Percentiles rank a stretch among this genome's conserved stretches.
Conservation (phyloP, 2,113 vertebrate genomes). For the Apodemus speciosus region DNA sequence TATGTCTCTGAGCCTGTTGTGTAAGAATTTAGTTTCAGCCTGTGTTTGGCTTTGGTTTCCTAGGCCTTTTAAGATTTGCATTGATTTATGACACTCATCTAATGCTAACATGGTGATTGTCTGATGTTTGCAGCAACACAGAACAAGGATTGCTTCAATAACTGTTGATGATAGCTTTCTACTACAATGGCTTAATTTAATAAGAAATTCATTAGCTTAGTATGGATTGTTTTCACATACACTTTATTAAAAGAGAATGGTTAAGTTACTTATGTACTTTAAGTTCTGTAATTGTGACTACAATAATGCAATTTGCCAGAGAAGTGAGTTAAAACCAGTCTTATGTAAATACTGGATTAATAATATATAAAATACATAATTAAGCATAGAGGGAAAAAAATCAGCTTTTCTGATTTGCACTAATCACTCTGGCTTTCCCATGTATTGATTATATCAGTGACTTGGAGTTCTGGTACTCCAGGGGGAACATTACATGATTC, state of each 20-base stretch:
- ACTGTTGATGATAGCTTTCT: constrained; percentile 49
- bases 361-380: constrained; percentile 55
- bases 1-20: constrained; percentile 53
- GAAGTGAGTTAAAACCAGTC: constrained; percentile 58
- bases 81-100: constrained; percentile 63
- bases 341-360: constrained; percentile 54
- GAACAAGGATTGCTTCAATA: constrained; percentile 64
- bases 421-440: constrained; percentile 44
- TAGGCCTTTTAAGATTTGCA: constrained; percentile 50
- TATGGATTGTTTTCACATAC: constrained; percentile 62
- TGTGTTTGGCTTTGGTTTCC: constrained; percentile 53
- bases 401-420: constrained; percentile 50
- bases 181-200: constrained; percentile 59
- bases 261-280: constrained; percentile 61
- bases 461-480: constrained; percentile 37
- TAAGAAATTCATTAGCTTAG: constrained; percentile 64
- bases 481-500: not conserved
- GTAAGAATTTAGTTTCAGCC: constrained; percentile 64
- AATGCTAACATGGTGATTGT: constrained; percentile 64
- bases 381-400: constrained; percentile 57
- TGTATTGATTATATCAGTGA: constrained; percentile 33
- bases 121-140: constrained; percentile 58
- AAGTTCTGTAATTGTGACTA: constrained; percentile 29
- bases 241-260: constrained; percentile 54
- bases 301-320: constrained; percentile 17